Evolutionary conservation across 2,797 vertebrate species (phyloP).

Genomic region (Gephyroberyx darwinii): DNA sequence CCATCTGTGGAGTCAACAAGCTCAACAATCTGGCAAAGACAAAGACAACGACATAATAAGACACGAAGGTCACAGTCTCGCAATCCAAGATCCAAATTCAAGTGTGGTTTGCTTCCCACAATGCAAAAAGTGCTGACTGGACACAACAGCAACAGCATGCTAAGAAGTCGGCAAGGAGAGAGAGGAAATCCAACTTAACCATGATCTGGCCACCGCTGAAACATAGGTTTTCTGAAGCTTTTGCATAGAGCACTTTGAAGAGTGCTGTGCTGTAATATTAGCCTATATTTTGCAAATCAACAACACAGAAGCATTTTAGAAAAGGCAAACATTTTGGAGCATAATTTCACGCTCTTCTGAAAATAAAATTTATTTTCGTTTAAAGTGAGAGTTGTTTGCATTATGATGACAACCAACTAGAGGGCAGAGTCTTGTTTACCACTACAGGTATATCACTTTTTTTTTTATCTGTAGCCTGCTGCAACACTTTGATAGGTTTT

Average conservation of each 20-base stretch:
- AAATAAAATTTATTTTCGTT: not conserved
- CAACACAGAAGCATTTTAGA: not conserved
- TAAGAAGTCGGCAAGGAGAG: conserved; percentile 51
- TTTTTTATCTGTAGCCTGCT: not conserved
- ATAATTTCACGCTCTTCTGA: no score
- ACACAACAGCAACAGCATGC: conserved; percentile 44
- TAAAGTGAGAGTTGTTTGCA: not conserved
- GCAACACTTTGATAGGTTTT: not conserved
- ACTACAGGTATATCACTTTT: not conserved
- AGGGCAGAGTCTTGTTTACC: not conserved
- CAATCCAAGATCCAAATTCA: conserved; percentile 41
- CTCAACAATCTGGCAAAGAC: conserved; percentile 78
- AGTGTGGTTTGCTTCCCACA: conserved; percentile 63
- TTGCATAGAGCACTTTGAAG: conserved; percentile 17
- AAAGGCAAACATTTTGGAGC: not conserved
- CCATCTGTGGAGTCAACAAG: conserved; percentile 77
- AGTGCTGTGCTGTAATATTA: not conserved
- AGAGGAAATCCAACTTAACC: conserved; percentile 34
- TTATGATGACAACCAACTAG: not conserved
- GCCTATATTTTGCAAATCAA: not conserved
- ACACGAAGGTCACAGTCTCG: conserved; percentile 33
- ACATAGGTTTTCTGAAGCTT: no score
- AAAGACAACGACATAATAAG: conserved; percentile 39
- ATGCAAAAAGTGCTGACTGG: conserved; percentile 34
- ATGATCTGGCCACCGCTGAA: not conserved